A percentile compares a stretch with the other conserved stretches of the same genome.
Evolutionary conservation across 1,140 invertebrate genomes (phyloP).

Genomic region (Drosophila azteca): DNA sequence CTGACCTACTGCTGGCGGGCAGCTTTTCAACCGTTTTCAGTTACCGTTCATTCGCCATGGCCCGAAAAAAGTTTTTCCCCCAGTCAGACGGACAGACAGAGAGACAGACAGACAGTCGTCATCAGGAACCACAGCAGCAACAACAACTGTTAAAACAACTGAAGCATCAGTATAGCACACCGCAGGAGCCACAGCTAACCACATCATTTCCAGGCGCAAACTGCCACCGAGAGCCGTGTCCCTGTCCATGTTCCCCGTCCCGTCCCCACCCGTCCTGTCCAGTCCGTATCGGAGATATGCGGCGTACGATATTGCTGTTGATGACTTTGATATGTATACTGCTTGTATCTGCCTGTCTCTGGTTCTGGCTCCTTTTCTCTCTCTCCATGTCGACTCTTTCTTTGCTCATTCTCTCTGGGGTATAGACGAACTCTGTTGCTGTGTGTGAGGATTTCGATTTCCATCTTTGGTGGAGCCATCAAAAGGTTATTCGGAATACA

Average conservation of each 20-base stretch:
- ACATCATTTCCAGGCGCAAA: constrained; percentile 73
- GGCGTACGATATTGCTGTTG: constrained; percentile 22
- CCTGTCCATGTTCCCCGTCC: constrained; percentile 15
- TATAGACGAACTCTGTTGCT: too few species aligned
- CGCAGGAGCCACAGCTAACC: constrained; percentile 62
- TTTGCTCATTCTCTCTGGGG: too few species aligned
- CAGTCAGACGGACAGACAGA: constrained; percentile 12
- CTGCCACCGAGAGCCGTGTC: constrained; percentile 42
- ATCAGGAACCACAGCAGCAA: constrained; percentile 27
- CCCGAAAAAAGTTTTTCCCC: constrained; percentile 29
- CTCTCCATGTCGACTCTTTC: too few species aligned
- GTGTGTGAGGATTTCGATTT: too few species aligned
- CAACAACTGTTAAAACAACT: neutral
- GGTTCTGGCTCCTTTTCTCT: too few species aligned
- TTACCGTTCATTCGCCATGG: constrained; percentile 14
- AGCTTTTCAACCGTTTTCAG: constrained; percentile 31
- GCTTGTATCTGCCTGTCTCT: neutral
- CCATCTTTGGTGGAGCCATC: too few species aligned
- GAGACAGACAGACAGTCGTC: constrained; percentile 31
- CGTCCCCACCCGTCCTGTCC: neutral
- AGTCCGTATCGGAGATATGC: constrained; percentile 4
- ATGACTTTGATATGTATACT: constrained; percentile 34
- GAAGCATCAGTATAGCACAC: constrained; percentile 6
- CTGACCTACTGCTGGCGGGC: constrained; percentile 46
- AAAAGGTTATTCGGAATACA: too few species aligned